Evolutionary conservation across 2,113 vertebrate genomes (phyloP).

Genomic region (Atractosteus spatula): DNA sequence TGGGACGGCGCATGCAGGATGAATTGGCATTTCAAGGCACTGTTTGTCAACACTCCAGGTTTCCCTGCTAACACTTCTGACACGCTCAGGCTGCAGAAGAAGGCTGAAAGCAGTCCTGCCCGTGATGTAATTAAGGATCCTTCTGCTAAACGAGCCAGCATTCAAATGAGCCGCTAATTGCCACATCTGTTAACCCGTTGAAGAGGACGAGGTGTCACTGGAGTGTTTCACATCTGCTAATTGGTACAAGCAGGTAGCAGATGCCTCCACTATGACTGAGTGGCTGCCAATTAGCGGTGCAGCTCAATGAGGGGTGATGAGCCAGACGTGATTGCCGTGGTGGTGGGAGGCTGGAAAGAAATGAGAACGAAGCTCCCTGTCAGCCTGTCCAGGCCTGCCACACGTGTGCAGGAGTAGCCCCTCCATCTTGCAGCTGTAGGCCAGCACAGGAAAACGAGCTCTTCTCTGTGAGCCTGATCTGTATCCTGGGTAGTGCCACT

Average conservation of each 20-base stretch:
- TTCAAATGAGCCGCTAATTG: slow-evolving; percentile 88
- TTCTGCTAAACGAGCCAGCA: slow-evolving; percentile 79
- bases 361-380: slow-evolving; percentile 12
- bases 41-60: slow-evolving; percentile 28
- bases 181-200: slow-evolving; percentile 79
- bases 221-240: slow-evolving; percentile 71
- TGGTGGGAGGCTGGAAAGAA: slow-evolving; percentile 22
- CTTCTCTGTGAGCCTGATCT: no score
- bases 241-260: slow-evolving; percentile 79
- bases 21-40: neutral
- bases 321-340: slow-evolving; percentile 19
- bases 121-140: slow-evolving; percentile 78
- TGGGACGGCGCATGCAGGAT: neutral
- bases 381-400: no score
- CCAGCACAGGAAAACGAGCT: no score
- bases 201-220: slow-evolving; percentile 60
- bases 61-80: neutral
- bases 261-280: slow-evolving; percentile 56
- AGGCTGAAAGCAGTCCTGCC: slow-evolving; percentile 55
- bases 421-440: no score
- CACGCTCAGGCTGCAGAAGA: neutral
- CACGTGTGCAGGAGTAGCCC: no score
- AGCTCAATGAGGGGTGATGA: slow-evolving; percentile 51
- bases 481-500: no score
- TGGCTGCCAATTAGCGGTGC: slow-evolving; percentile 60